Evolutionary conservation across 1,140 invertebrate genomes (phyloP), one percentile per base, ranked within the genome.

Genomic region (Spodoptera litura): DNA sequence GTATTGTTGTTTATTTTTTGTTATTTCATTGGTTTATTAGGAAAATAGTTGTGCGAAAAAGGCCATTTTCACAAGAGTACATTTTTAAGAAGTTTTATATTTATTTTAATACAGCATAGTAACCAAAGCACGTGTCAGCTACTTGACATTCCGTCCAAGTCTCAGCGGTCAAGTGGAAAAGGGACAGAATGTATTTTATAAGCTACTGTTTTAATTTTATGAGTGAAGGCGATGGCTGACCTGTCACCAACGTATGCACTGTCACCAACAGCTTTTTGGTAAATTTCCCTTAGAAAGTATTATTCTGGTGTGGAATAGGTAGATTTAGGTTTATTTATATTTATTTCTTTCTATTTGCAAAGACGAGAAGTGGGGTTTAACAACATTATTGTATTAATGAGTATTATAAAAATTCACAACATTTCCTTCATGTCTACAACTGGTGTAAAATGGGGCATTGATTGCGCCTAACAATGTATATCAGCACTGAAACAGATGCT

Each of bases 131-230:
- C 15, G 58, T 35, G 31, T 31, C 31, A 31, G 4, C 58, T 70
- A 53, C 25, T 70, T 70, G 49, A 52, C n/a, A 70, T 70, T 70
- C 64, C 25, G 25, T 20, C 2, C 64, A 53, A 12, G 64, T 52
- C 10, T 13, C 64, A 53, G 15, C 49, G 64, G 64, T 53, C 64
- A 70, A 68, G 64, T 25, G 15, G 25, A 49, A 9, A 6, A 51
- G 13, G 51, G 55, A 20, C 15, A 25, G 15, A 20, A 20, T 56
- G 11, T 25, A 2, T 61, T 31, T 61, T 61, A 25, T 61, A 61
- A 61, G 31, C 31, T 31, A 31, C 31, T 31, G 31, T 31, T 25
- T 15, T 25, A 3, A 35, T 5, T 35, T 35, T 35, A 64, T 44
- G 35, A 64, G n/a, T 8, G 35, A 44, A 38, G 31, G 13, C 58